Conservation (phyloP, 2,888 invertebrate genomes). For the Dryocosmus kuriphilus region DNA sequence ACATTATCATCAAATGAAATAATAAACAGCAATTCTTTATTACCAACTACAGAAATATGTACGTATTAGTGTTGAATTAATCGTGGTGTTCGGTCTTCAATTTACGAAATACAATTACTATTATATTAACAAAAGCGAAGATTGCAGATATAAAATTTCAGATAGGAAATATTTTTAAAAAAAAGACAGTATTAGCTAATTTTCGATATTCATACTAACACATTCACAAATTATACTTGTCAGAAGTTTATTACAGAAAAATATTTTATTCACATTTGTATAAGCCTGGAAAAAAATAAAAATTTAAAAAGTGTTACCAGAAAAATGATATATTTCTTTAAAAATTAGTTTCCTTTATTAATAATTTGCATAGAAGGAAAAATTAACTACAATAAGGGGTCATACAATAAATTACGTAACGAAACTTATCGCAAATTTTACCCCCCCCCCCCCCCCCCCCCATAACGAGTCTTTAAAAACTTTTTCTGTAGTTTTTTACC, state of each 20-base stretch:
- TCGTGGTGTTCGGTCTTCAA: not conserved
- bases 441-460: too few relatives aligned
- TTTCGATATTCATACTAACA: not conserved
- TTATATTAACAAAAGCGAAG: not conserved
- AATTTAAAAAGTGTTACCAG: not conserved
- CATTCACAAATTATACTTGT: not conserved
- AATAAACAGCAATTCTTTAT: not conserved
- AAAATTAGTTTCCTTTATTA: not conserved
- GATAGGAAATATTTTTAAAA: not conserved
- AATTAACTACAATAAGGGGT: too few relatives aligned
- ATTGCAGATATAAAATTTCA: not conserved
- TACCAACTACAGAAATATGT: not conserved
- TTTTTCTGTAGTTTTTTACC: too few relatives aligned
- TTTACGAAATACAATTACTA: not conserved
- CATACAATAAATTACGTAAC: too few relatives aligned
- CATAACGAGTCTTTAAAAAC: too few relatives aligned
- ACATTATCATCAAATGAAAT: not conserved
- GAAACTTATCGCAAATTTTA: too few relatives aligned
- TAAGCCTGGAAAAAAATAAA: not conserved
- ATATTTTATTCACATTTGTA: not conserved
- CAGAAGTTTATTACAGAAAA: not conserved
- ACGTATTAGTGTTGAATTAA: not conserved
- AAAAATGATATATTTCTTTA: not conserved
- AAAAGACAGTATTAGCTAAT: not conserved
- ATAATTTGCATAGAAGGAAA: not conserved